A percentile compares a stretch with the other conserved stretches of the same genome.
These are phyloP conservation scores for Carapus acus DNA, from an alignment of 2,797 vertebrate species.

Conservation along the genomic window DNA sequence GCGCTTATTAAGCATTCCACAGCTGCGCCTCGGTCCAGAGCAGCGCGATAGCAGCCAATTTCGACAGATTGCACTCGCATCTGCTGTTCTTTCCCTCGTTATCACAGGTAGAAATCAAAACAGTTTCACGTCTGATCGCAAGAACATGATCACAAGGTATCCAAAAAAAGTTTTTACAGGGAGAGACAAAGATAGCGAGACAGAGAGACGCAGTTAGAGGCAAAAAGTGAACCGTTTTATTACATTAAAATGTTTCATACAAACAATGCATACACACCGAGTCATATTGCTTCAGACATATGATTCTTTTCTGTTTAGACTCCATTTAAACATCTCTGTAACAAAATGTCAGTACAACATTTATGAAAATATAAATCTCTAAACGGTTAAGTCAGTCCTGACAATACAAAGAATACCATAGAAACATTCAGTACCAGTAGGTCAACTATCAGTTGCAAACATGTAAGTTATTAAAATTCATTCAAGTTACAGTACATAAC, in stretches of 20 bases:
- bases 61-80: conserved; percentile 12
- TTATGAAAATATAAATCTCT: conserved; percentile 99
- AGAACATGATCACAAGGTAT: conserved; percentile 2
- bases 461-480: conserved; percentile 95
- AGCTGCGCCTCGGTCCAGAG: not conserved
- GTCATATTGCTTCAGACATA: conserved; percentile 92
- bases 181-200: conserved; percentile 21
- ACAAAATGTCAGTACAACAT: conserved; percentile 99
- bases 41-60: conserved; percentile 17
- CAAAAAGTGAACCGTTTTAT: conserved; percentile 78
- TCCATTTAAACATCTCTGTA: conserved; percentile 98
- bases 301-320: conserved; percentile 71
- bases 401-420: conserved; percentile 99
- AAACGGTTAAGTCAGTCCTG: conserved; percentile 89
- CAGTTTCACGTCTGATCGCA: conserved; percentile 10
- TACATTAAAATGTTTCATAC: conserved; percentile 88
- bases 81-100: conserved; percentile 4
- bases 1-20: conserved; percentile 13
- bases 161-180: conserved; percentile 8
- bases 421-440: conserved; percentile 98
- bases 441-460: conserved; percentile 94
- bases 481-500: conserved; percentile 89
- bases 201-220: conserved; percentile 54
- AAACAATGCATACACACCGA: conserved; percentile 99
- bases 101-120: conserved; percentile 10